Evolutionary conservation across 2,888 invertebrate species (phyloP), one percentile per base, ranked within the genome.

Genomic region (Laothoe populi): DNA sequence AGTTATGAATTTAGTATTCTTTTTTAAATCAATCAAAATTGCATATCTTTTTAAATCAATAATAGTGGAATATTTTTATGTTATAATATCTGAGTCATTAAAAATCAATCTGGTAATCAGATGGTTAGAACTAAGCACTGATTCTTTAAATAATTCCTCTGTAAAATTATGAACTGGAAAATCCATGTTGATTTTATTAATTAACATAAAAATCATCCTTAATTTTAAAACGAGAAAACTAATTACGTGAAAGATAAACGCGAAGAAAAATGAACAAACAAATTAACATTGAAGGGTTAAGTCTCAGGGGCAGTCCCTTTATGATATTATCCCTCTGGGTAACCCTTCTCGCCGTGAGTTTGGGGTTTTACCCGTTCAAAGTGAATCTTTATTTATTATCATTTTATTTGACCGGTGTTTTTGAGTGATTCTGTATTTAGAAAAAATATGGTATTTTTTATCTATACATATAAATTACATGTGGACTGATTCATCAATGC

Each of bases 281-380:
- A 90, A 91, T 90, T 89, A 87, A 82, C 83, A 78, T 81, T 86
- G 90, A 90, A 86, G 76, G 85, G 84, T 79, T 84, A 82, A 86
- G 84, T 79, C 82, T 69, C 72, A 68, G 71, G 79, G 78, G 82
- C 74, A 75, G 84, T 79, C 82, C 86, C 81, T 87, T 90, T 86
- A 87, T 84, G 84, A 86, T 86, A 87, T 86, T 81, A 86, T 75
- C 80, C 83, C 82, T 77, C 63, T 66, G 82, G 80, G 78, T 65
- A 71, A 77, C 80, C 85, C 79, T 78, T 78, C 71, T 70, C 73
- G 68, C 71, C 77, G 78, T 69, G 67, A 44, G 64, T 69, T 69
- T 57, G 68, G 72, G 68, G 69, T 70, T 68, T 72, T 66, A 62
- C 64, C 64, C 69, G 70, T 71, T 78, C 74, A 70, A 76, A 76